Base-by-base conservation (phyloP, 2,797 vertebrate genomes). In the Malurus leucopterus region DNA sequence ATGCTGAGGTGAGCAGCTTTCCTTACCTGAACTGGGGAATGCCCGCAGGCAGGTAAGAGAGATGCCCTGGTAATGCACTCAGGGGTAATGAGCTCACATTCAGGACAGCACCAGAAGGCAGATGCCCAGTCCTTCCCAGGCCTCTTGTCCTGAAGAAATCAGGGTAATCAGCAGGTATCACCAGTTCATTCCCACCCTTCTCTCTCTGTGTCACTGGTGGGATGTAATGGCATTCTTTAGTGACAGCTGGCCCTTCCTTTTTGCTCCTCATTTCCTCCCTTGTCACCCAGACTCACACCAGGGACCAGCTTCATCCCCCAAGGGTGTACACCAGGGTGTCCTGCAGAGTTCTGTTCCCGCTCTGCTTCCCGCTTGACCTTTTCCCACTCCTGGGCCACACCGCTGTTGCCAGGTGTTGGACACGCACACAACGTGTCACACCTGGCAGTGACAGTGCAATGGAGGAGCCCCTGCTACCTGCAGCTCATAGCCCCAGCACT, bases 391-490 rank as follows among this genome's bases (percentile, higher is more conserved):
- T 22, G 32, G n/a, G 32, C 15, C 27, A n/a, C 15, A 18, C 27
- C 0, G 0, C 9, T 19, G 9, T 23, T 38, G 11, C 57, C 1
- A 1, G 3, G 6, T 22, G 27, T 44, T 44, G 40, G 22, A n/a
- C 22, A 22, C 0, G 0, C n/a, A 30, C 13, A 17, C 3, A 6
- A 3, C 0, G 0, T n/a, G 5, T 51, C 46, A 38, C 0, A 0
- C 7, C n/a, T 26, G 6, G n/a, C n/a, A n/a, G 38, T 0, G 0
- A 15, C 11, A 26, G 11, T 5, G 2, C 10, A 14, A 17, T 11
- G 22, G n/a, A 15, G 54, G n/a, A 44, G 4, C 13, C 19, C 19
- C 13, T 49, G 13, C 26, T 30, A 9, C 21, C 11, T n/a, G 24
- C 2, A 1, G 18, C 21, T 43, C 8, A 26, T 26, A 3, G 2